Percentiles rank a stretch among this genome's conserved stretches.
phyloP scores from a whole-genome alignment of 2,797 vertebrate species.

The Mus minutoides region DNA sequence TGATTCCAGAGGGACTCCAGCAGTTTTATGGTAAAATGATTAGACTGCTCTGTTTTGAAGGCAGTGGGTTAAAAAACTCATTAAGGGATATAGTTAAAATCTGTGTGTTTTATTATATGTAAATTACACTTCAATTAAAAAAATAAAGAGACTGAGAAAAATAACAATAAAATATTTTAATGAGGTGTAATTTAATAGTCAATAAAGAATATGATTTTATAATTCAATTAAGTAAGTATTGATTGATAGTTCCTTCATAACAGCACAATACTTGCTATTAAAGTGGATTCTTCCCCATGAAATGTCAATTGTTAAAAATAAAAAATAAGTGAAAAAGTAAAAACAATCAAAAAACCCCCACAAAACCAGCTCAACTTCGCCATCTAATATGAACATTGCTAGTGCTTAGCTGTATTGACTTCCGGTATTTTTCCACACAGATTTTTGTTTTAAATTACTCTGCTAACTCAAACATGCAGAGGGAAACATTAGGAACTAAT shows the following conservation, averaged over 20 bases:
- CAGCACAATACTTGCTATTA: slow-evolving; percentile 52
- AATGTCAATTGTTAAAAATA: slow-evolving; percentile 57
- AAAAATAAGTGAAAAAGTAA: slow-evolving; percentile 32
- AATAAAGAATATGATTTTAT: slow-evolving; percentile 70
- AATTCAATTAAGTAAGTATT: slow-evolving; percentile 63
- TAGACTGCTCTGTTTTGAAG: slow-evolving; percentile 50
- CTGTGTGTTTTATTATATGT: slow-evolving; percentile 55
- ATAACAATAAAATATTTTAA: slow-evolving; percentile 69
- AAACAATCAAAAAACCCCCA: background rate
- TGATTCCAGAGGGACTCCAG: background rate
- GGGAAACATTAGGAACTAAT: background rate
- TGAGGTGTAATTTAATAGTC: slow-evolving; percentile 61
- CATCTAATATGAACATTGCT: background rate
- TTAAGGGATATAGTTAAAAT: slow-evolving; percentile 60
- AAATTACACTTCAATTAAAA: slow-evolving; percentile 73
- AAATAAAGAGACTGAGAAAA: slow-evolving; percentile 54
- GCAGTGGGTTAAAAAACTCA: slow-evolving; percentile 49
- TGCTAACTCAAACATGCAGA: slow-evolving; percentile 11
- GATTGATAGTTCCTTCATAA: slow-evolving; percentile 67
- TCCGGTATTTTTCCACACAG: background rate
- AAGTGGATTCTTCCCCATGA: slow-evolving; percentile 56
- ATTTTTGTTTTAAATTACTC: slow-evolving; percentile 43
- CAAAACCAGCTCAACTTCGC: slow-evolving; percentile 23
- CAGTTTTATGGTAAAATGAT: background rate
- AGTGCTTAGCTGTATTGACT: background rate